Base-by-base conservation (phyloP, 2,113 vertebrate species). In the Forbesichthys agassizii region DNA sequence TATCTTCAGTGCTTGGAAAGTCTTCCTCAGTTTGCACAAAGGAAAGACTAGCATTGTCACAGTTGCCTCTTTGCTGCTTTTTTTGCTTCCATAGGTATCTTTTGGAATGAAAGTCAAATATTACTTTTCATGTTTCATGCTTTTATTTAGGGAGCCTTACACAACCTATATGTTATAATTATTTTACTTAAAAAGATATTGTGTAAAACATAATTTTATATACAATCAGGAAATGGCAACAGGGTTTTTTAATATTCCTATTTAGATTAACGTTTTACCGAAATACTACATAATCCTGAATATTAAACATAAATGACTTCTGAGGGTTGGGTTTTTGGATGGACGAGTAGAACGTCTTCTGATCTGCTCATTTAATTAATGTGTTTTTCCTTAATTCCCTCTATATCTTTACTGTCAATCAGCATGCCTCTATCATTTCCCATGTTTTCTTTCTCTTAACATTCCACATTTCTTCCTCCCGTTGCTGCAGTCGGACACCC, bases 401-500 rank as follows among this genome's bases (percentile, higher is more conserved):
- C 47, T 16, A 55, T 48, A 9, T 53, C 47, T 18, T 42, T 27
- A 5, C 36, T 42, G 36, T 42, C 36, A 2, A 42, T 42, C 36
- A 42, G 7, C 36, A 27, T 27, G 27, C 27, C 20, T 49, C 52
- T 27, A 36, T 5, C 49, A 3, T 27, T n/a, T 18, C 61, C 18
- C 64, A 13, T 48, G 64, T 68, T 61, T 57, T 52, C 64, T 64
- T 83, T 89, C 86, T 87, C 84, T 75, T 78, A 64, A 56, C 33
- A 3, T 78, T 84, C 69, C 59, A 81, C 58, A 72, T 89, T 79
- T 84, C 72, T 84, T 69, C 82, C 77, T 85, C 67, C 69, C 73
- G 73, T 82, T 70, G 86, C 84, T 77, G 85, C 70, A 62, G 83
- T 80, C 85, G 76, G 80, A 84, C 73, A 84, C 59, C 78, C 68